Evolutionary conservation across 2,797 vertebrate species (phyloP), one percentile per base, ranked within the genome.

Genomic region (Chaetophractus vellerosus): DNA sequence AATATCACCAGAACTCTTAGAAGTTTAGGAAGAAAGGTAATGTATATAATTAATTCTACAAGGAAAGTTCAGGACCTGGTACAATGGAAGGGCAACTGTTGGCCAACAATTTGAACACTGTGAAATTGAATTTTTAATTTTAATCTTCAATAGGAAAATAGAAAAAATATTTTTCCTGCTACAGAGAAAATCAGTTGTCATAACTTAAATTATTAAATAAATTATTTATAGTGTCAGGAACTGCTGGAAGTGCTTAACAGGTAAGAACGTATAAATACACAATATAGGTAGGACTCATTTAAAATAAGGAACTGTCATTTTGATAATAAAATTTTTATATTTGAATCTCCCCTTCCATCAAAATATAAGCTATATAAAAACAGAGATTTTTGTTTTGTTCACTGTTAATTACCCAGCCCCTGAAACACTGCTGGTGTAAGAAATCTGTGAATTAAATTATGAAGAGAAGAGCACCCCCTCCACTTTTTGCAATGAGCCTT

Each of bases 11-110:
- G 10, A 45, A 84, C 41, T 71, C 41, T 69, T 61, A 82, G 6
- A 16, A 61, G 63, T 79, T 92, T 52, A 66, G 23, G 12, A 75
- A 57, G 59, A 68, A 92, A 92, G 19, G 21, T 64, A 84, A 28
- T 16, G 5, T 66, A 36, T 86, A 31, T 48, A 75, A 68, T 59
- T 55, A 59, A 38, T n/a, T 48, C 24, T 61, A 33, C 9, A 23
- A 94, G 18, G 33, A 66, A 75, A 91, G 81, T 87, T 87, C 78
- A 74, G 74, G 55, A 85, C 24, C 28, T 55, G 45, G 81, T 68
- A 33, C 24, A 41, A 6, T 19, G 26, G 38, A 68, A 66, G 21
- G 36, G 16, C 48, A 68, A 85, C 36, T 64, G 66, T 24, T 64
- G 75, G 24, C 11, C 36, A 81, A 66, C 36, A n/a, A 59, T 78